Conservation (phyloP, 2,888 invertebrate genomes). For the Phanerotoma sp. region DNA sequence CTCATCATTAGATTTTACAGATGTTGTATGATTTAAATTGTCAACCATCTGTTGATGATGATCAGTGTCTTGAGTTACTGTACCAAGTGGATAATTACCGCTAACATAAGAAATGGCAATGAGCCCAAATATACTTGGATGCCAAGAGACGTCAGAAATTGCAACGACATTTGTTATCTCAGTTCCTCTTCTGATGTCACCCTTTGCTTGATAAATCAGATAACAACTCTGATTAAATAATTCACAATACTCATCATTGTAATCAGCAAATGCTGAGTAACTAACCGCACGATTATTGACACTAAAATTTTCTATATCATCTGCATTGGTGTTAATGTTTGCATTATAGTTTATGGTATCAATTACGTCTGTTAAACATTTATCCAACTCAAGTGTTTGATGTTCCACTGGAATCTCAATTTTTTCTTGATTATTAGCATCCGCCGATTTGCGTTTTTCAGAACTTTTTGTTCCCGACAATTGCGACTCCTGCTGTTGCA, state of each 20-base stretch:
- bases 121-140: constrained; percentile 38
- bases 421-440: too few relatives aligned
- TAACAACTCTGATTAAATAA: constrained; percentile 38
- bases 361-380: constrained; percentile 39
- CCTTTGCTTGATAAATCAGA: constrained; percentile 39
- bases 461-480: too few relatives aligned
- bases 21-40: too few relatives aligned
- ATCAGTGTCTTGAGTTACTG: background rate
- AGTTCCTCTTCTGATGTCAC: too few relatives aligned
- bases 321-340: constrained; percentile 44
- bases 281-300: background rate
- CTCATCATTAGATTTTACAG: background rate
- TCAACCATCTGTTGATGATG: background rate
- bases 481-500: too few relatives aligned
- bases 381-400: too few relatives aligned
- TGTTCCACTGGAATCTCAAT: too few relatives aligned
- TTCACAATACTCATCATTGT: constrained; percentile 29
- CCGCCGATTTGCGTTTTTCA: too few relatives aligned
- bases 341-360: constrained; percentile 44
- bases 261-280: too few relatives aligned
- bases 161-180: background rate
- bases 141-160: constrained; percentile 49
- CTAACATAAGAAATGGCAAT: constrained; percentile 41
- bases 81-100: background rate
- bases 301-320: constrained; percentile 43